These are phyloP conservation scores for Blomia tropicalis DNA, from an alignment of 2,888 invertebrate species.

Conservation along the genomic window DNA sequence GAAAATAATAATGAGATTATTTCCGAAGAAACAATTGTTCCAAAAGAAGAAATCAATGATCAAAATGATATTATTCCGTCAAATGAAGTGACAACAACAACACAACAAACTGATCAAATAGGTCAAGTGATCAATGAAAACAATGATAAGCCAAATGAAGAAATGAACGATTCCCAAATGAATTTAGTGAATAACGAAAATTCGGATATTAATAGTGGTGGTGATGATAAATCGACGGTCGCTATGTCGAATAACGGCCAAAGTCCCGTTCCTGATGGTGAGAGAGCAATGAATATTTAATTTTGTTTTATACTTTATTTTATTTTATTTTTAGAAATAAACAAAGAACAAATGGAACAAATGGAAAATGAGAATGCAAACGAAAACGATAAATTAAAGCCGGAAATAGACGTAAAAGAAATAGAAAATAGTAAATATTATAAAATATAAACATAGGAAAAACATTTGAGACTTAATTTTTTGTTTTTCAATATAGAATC, in stretches of 20 bases:
- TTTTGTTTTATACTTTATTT: too few relatives aligned
- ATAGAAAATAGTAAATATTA: not conserved
- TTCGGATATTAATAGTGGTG: not conserved
- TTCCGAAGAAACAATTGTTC: not conserved
- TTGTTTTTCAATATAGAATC: not conserved
- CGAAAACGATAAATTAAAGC: not conserved
- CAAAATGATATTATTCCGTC: not conserved
- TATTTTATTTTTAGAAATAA: too few relatives aligned
- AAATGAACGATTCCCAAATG: too few relatives aligned
- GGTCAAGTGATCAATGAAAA: not conserved
- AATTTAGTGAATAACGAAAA: too few relatives aligned
- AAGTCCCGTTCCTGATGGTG: too few relatives aligned
- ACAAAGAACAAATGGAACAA: conserved; percentile 1
- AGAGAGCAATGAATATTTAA: too few relatives aligned
- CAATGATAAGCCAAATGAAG: conserved; percentile 18
- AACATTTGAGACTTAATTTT: not conserved
- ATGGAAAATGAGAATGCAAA: not conserved
- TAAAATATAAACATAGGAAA: not conserved
- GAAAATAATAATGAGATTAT: not conserved
- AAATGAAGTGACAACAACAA: not conserved
- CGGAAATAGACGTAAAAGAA: not conserved
- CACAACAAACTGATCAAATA: not conserved
- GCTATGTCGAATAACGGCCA: too few relatives aligned
- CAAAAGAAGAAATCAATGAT: not conserved
- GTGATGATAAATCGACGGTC: too few relatives aligned